Evolutionary conservation across 2,113 vertebrate species (phyloP), one percentile per base, ranked within the genome.

Genomic region (Passer domesticus): DNA sequence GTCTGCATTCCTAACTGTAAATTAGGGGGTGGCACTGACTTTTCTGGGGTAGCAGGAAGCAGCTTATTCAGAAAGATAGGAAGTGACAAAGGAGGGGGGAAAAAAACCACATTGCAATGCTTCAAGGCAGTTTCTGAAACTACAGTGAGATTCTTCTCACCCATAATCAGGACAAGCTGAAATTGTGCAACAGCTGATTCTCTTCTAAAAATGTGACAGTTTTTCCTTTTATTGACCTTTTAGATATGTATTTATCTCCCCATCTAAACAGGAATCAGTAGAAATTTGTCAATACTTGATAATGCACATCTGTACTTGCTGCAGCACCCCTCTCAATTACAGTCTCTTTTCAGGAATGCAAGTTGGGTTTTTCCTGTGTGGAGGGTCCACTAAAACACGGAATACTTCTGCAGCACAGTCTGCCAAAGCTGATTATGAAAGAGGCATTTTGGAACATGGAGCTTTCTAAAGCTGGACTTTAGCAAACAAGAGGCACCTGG

Each of bases 1-100:
- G 88, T 97, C 96, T 96, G 52, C 94, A 97, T 98, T 97, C 96
- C 95, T 93, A 87, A 95, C 93, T 83, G 93, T 96, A 97, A 98
- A 97, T 96, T 96, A 97, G 92, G 95, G 95, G 96, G 94, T 96
- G 91, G 90, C 62, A 89, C 76, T 90, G 83, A 93, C 88, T 53
- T 2, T 86, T 94, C 80, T 74, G 93, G 86, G 66, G 85, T 60
- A 80, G 97, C 91, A 96, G 89, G 93, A 90, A 96, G 53, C 58
- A 75, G 82, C 33, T 95, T 95, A 91, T 89, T 95, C 84, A 88
- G 75, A 89, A 96, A 93, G 52, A 83, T 59, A 93, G 84, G 87
- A 90, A 92, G 64, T 62, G 41, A 56, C 53, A 41, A 66, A 73
- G 16, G 89, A 22, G 27, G 13, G 13, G 5, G 11, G 58, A 92